phyloP scores from a whole-genome alignment of 2,888 invertebrate genomes.

The Drosophila conformis region DNA sequence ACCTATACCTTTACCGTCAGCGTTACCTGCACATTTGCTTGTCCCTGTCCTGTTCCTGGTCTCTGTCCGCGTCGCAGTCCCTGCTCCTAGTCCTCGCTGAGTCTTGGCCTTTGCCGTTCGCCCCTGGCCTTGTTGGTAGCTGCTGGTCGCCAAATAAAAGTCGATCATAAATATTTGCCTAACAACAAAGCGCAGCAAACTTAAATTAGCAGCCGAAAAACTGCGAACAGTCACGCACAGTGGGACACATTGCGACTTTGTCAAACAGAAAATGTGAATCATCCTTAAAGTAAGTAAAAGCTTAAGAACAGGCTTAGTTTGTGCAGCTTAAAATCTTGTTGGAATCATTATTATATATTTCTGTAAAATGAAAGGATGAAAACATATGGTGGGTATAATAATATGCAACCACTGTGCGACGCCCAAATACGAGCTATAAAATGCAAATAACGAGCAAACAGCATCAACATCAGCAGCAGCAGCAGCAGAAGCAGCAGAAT shows the following conservation, averaged over 20 bases:
- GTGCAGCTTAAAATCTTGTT: background rate
- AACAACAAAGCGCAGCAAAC: constrained; percentile 63
- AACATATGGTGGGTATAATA: background rate
- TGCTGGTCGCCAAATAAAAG: constrained; percentile 66
- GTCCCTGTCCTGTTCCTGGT: background rate
- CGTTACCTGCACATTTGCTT: background rate
- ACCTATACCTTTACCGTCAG: background rate
- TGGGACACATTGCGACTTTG: background rate
- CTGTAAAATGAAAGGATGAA: too few species aligned
- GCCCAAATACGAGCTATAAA: constrained; percentile 52
- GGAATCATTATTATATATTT: background rate
- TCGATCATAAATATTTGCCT: constrained; percentile 74
- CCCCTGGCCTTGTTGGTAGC: constrained; percentile 25
- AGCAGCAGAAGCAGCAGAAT: background rate
- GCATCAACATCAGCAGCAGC: constrained; percentile 18
- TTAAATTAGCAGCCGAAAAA: constrained; percentile 59
- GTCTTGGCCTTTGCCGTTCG: constrained; percentile 19
- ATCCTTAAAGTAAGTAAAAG: background rate
- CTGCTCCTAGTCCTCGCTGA: background rate
- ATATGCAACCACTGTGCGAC: constrained; percentile 45
- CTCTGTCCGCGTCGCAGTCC: background rate
- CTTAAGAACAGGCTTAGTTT: background rate
- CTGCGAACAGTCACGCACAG: constrained; percentile 22
- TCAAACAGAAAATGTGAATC: background rate
- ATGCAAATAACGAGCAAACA: constrained; percentile 68